These are phyloP conservation scores for Lophochroa leadbeateri DNA, from an alignment of 2,113 vertebrate genomes.

Conservation along the genomic window DNA sequence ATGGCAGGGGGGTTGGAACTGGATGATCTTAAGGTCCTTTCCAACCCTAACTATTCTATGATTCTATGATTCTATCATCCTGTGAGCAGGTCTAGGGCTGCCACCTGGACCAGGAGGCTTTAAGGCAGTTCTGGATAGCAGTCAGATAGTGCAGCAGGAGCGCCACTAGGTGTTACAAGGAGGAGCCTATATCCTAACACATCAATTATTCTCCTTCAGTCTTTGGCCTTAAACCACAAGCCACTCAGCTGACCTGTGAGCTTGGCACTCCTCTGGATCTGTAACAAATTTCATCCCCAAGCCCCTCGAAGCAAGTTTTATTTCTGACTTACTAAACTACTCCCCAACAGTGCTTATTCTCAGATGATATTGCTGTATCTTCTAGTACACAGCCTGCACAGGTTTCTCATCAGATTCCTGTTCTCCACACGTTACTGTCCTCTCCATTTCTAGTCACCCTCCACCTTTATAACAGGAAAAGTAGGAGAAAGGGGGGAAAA, in stretches of 20 bases:
- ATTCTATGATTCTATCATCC: neutral
- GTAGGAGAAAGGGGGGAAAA: neutral
- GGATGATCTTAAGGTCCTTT: too few species aligned
- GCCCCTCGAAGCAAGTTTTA: neutral
- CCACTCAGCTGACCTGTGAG: neutral
- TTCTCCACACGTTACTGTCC: neutral
- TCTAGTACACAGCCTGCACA: neutral
- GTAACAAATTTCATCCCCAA: neutral
- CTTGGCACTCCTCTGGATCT: neutral
- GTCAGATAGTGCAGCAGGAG: neutral
- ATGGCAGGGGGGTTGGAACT: too few species aligned
- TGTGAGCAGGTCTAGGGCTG: neutral
- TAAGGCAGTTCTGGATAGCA: neutral
- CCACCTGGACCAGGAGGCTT: neutral
- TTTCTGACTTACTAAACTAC: neutral
- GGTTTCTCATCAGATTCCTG: neutral
- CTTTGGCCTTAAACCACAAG: neutral
- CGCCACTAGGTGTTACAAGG: neutral
- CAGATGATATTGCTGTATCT: neutral
- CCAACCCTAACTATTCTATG: too few species aligned
- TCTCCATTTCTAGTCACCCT: neutral
- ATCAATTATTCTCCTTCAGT: neutral
- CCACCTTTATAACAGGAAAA: neutral
- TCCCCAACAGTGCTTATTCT: neutral
- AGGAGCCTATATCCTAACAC: neutral